Evolutionary conservation across 1,140 invertebrate genomes (phyloP), one percentile per base, ranked within the genome.

Genomic region (Tetragonula clypearis): DNA sequence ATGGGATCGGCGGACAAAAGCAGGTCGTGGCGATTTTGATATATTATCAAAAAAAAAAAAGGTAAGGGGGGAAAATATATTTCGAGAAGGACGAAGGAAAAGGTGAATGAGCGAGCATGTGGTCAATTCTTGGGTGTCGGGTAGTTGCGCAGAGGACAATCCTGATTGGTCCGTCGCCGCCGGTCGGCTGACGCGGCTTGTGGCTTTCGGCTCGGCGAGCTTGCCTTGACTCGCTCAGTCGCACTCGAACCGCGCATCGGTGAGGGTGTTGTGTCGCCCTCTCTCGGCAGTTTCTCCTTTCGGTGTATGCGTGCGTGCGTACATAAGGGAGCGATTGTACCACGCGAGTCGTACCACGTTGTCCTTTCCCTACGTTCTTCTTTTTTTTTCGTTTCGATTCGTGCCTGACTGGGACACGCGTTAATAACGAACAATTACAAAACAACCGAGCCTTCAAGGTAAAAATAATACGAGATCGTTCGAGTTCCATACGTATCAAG

Each of bases 161-260:
- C 86, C 90, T 90, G 92, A 92, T 92, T 92, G 93, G 91, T 92
- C 89, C 87, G 89, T 84, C 88, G 91, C 78, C 88, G 86, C 87
- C 89, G 92, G 89, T 90, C 87, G 90, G 90, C 90, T 91, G 82
- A 90, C 89, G 90, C 89, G 91, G 92, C 86, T 90, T 91, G 91
- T 88, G 92, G 91, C 88, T 92, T 91, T 90, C 91, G 87, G 87
- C 85, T 90, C 87, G 89, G 56, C 84, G 90, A 78, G 87, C 85
- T 87, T 83, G 89, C 85, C 82, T 86, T 90, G 75, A 87, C 91
- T 93, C 91, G 87, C 91, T 93, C 93, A 94, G 94, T 94, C 92
- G 92, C 91, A 92, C 91, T 93, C 92, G 91, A 93, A 92, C 93
- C 93, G 93, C 94, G 94, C 93, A 93, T 93, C 94, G 92, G 92